phyloP scores from a whole-genome alignment of 2,797 vertebrate species.

The Peromyscus aztecus region DNA sequence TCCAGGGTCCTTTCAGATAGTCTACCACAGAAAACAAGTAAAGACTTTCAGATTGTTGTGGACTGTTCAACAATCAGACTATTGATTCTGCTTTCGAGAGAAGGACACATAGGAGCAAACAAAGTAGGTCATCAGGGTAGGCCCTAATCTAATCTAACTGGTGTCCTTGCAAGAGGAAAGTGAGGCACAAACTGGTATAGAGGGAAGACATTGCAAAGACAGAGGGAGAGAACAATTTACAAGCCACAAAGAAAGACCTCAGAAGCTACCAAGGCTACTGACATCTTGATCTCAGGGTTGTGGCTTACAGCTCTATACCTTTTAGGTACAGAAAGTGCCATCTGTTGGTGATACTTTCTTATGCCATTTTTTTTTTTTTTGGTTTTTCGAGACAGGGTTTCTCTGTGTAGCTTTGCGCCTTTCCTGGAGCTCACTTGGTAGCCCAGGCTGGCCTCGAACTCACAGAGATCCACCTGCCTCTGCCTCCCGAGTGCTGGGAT shows the following conservation, averaged over 20 bases:
- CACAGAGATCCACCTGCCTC: too few relatives aligned
- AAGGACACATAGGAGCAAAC: background rate
- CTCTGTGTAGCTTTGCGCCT: too few relatives aligned
- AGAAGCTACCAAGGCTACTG: background rate
- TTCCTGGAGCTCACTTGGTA: too few relatives aligned
- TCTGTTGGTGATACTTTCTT: background rate
- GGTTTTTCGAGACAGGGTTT: too few relatives aligned
- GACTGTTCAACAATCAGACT: background rate
- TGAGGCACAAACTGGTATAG: background rate
- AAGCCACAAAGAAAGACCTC: background rate
- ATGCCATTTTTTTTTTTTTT: background rate
- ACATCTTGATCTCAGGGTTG: background rate
- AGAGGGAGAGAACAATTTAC: background rate
- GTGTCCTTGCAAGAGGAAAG: background rate
- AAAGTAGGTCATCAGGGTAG: background rate
- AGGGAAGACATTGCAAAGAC: background rate
- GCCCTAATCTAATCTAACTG: background rate
- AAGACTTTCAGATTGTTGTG: background rate
- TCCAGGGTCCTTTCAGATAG: background rate
- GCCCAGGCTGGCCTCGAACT: too few relatives aligned
- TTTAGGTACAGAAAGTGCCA: too few relatives aligned
- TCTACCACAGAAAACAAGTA: too few relatives aligned
- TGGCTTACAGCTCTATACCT: background rate
- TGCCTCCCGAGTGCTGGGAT: too few relatives aligned
- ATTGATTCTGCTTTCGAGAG: background rate